Base-by-base conservation (phyloP, 1,140 invertebrate genomes). In the Leucophenga varia region DNA sequence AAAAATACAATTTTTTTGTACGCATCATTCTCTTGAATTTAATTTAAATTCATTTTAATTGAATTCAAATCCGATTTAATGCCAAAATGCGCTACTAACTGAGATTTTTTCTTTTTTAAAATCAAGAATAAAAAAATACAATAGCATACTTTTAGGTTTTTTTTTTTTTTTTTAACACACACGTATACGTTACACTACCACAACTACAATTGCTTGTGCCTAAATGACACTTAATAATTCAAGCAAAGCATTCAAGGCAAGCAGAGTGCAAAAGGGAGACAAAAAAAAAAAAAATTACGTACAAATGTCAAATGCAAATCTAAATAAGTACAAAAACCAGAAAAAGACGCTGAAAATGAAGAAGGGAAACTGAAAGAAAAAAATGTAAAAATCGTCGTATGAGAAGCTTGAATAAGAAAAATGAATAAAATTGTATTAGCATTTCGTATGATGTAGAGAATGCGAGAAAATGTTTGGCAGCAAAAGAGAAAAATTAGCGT, bases 161-260 rank as follows among this genome's bases (percentile, higher is more conserved):
- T 10, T 10, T 5, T 25, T 10, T 25, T 5, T 6, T 5, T 6
- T 10, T 25, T 25, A 25, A n/a, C n/a, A n/a, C n/a, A n/a, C n/a
- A n/a, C n/a, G n/a, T n/a, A n/a, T n/a, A n/a, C n/a, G n/a, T n/a
- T n/a, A n/a, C n/a, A n/a, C n/a, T n/a, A n/a, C n/a, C n/a, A n/a
- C n/a, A n/a, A n/a, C n/a, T n/a, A n/a, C n/a, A n/a, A n/a, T n/a
- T n/a, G n/a, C n/a, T n/a, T 25, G 22, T 10, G 10, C 22, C 5
- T 25, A 25, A 25, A 38, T 59, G 59, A 64, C 64, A 63, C 56
- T 67, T 57, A 67, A 67, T 67, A 67, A 63, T 63, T 63, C 59
- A 67, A 34, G 43, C 54, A 49, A 35, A 36, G 44, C 30, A 37
- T 57, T 28, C 46, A 43, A 37, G 19, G 38, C 40, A 55, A 41